Evolutionary conservation across 2,888 invertebrate species (phyloP).

Genomic region (Erannis defoliaria): DNA sequence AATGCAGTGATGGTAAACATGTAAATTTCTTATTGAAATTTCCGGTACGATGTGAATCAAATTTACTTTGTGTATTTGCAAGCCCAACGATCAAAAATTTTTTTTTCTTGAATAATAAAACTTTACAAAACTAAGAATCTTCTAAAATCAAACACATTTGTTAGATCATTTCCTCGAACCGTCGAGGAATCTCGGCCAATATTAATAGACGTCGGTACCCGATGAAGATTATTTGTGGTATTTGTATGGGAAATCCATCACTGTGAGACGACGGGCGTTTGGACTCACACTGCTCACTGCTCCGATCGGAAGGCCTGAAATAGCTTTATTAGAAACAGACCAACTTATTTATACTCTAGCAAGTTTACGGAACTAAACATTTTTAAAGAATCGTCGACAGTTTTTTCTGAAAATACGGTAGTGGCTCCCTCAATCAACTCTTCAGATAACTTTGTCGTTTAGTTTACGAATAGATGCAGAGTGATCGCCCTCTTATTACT

Average conservation of each 20-base stretch:
- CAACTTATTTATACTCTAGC: not conserved
- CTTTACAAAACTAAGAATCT: constrained; percentile 13
- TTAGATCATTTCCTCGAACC: constrained; percentile 33
- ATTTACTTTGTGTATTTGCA: too few species aligned
- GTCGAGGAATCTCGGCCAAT: constrained; percentile 34
- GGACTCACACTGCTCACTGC: constrained; percentile 23
- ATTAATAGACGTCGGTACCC: constrained; percentile 41
- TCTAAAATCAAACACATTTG: constrained; percentile 23
- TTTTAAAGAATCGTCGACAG: not conserved
- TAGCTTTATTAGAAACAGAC: constrained; percentile 65
- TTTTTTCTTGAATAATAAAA: too few species aligned
- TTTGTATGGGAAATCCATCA: constrained; percentile 40
- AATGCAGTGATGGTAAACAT: too few species aligned
- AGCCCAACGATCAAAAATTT: too few species aligned
- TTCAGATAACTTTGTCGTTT: not conserved
- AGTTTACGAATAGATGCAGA: constrained; percentile 76
- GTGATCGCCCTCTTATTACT: constrained; percentile 79
- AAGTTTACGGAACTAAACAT: not conserved
- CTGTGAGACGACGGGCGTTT: constrained; percentile 21
- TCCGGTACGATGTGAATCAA: too few species aligned
- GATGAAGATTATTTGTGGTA: constrained; percentile 40
- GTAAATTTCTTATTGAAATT: too few species aligned
- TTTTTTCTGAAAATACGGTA: not conserved
- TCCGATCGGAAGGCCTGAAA: constrained; percentile 70
- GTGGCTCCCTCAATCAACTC: not conserved